Percentiles rank a stretch among this genome's conserved stretches.
Evolutionary conservation across 2,113 vertebrate genomes (phyloP).

Genomic region (Coracopsis vasa): DNA sequence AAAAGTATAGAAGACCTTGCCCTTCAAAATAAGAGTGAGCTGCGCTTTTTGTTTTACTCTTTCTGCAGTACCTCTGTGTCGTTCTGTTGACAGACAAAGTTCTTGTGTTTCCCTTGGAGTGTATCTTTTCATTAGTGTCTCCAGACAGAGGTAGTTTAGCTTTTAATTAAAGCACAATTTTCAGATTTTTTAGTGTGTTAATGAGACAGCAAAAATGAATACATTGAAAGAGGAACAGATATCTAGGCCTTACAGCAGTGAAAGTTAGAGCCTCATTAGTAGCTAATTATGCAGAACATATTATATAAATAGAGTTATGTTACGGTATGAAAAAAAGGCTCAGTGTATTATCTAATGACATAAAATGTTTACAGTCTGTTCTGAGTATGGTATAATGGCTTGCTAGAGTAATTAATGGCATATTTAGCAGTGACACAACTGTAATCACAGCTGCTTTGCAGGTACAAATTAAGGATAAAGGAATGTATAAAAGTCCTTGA

Average conservation of each 20-base stretch:
- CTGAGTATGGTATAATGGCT: slow-evolving; percentile 12
- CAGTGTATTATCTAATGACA: slow-evolving; percentile 43
- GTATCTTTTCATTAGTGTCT: slow-evolving; percentile 49
- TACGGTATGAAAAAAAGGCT: slow-evolving; percentile 44
- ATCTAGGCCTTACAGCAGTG: slow-evolving; percentile 46
- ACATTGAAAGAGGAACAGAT: slow-evolving; percentile 54
- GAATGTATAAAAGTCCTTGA: background rate
- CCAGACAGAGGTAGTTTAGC: slow-evolving; percentile 57
- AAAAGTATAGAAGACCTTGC: background rate
- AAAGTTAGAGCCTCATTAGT: slow-evolving; percentile 67
- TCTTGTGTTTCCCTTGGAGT: slow-evolving; percentile 5
- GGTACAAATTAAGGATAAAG: slow-evolving; percentile 15
- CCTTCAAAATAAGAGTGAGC: background rate
- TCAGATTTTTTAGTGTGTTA: slow-evolving; percentile 54
- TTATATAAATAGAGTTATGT: slow-evolving; percentile 66
- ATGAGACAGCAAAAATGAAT: slow-evolving; percentile 72
- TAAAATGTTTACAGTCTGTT: slow-evolving; percentile 59
- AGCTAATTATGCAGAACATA: slow-evolving; percentile 65
- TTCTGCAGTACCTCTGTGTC: background rate
- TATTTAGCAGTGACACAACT: slow-evolving; percentile 23
- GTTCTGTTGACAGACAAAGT: slow-evolving; percentile 19
- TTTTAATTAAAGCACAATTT: slow-evolving; percentile 72
- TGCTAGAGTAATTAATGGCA: slow-evolving; percentile 53
- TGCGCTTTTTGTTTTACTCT: background rate
- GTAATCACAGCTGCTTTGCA: slow-evolving; percentile 23